These are phyloP conservation scores for Tyrophagus putrescentiae DNA, from an alignment of 1,140 invertebrate genomes.

Conservation along the genomic window DNA sequence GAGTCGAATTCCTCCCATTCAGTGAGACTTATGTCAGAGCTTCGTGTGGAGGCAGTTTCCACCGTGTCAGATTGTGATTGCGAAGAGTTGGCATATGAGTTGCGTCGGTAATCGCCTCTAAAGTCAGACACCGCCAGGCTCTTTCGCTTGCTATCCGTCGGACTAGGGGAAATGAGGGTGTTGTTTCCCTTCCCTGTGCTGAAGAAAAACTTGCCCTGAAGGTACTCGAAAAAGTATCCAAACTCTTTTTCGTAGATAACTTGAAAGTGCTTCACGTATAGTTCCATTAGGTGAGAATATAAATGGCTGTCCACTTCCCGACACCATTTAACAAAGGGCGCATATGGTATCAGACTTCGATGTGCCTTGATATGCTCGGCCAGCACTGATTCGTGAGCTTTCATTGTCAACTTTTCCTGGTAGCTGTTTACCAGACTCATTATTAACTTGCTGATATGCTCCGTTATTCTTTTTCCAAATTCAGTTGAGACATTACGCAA, in stretches of 20 bases:
- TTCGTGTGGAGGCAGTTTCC: constrained; percentile 14
- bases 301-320: constrained; percentile 66
- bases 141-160: constrained; percentile 19
- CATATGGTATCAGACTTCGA: constrained; percentile 62
- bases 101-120: constrained; percentile 11
- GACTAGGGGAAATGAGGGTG: background rate
- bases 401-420: constrained; percentile 38
- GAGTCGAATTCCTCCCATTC: constrained; percentile 25
- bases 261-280: constrained; percentile 58
- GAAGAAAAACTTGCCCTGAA: constrained; percentile 37
- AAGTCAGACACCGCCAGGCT: constrained; percentile 1
- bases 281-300: constrained; percentile 59
- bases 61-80: background rate
- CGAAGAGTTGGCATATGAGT: background rate
- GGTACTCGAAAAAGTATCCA: constrained; percentile 58
- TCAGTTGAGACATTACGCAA: constrained; percentile 67
- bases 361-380: constrained; percentile 62
- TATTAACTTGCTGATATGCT: constrained; percentile 81
- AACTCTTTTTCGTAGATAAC: constrained; percentile 73
- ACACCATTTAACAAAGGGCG: constrained; percentile 75
- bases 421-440: constrained; percentile 68
- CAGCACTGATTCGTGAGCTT: constrained; percentile 46
- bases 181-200: background rate
- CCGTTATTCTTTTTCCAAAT: constrained; percentile 62
- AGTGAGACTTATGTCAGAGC: constrained; percentile 22